A percentile compares a stretch with the other conserved stretches of the same genome.
These are phyloP conservation scores for Gopherus evgoodei DNA, from an alignment of 2,113 vertebrate species.

Conservation along the genomic window DNA sequence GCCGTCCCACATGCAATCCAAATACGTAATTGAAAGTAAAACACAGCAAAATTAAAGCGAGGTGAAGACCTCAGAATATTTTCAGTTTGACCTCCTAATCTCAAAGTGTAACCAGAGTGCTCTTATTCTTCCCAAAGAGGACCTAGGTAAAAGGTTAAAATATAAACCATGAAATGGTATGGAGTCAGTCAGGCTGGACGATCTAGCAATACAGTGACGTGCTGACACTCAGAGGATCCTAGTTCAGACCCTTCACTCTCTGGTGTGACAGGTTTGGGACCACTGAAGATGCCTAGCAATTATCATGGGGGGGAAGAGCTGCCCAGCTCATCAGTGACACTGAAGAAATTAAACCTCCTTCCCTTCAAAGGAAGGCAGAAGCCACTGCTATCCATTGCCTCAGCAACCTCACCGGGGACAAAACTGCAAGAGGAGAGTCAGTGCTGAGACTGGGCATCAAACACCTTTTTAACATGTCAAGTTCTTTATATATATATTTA, in stretches of 20 bases:
- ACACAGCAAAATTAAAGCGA: conserved; percentile 22
- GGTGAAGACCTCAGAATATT: conserved; percentile 11
- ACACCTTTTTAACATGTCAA: not conserved
- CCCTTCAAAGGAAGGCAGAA: not conserved
- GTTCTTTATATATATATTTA: not conserved
- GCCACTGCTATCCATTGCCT: not conserved
- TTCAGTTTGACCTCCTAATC: conserved; percentile 20
- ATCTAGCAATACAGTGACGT: not conserved
- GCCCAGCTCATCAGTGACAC: not conserved
- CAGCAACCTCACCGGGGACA: not conserved
- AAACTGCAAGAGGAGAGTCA: not conserved
- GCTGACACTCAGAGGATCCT: fast-evolving
- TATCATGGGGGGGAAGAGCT: not conserved
- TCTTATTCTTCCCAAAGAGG: not conserved
- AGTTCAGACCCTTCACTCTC: not conserved
- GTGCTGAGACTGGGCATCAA: not conserved
- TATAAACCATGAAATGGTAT: conserved; percentile 11
- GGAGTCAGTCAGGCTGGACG: not conserved
- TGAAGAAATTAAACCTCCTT: not conserved
- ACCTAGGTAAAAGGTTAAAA: not conserved
- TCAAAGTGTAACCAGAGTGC: not conserved
- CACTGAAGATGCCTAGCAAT: not conserved
- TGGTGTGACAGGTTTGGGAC: not conserved
- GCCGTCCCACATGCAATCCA: conserved; percentile 26
- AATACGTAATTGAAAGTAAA: not conserved